Evolutionary conservation across 1,140 invertebrate genomes (phyloP).

Genomic region (Elymnias hypermnestra): DNA sequence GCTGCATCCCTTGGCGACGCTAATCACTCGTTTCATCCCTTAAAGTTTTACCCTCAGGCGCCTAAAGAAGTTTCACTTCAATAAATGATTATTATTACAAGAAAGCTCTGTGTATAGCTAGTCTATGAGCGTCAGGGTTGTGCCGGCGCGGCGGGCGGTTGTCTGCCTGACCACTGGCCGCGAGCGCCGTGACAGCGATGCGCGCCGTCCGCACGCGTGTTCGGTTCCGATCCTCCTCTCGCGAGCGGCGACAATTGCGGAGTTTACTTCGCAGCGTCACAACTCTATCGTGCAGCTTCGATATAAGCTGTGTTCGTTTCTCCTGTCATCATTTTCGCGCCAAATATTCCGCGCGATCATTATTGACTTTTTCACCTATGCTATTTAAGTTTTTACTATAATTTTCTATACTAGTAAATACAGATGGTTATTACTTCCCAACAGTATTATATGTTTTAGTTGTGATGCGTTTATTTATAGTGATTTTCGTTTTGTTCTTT

Average conservation of each 20-base stretch:
- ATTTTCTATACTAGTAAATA: constrained; percentile 45
- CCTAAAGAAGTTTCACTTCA: no score
- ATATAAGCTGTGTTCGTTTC: constrained; percentile 18
- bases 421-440: constrained; percentile 5
- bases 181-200: constrained; percentile 32
- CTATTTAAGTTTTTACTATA: constrained; percentile 39
- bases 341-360: constrained; percentile 36
- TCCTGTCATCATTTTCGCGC: constrained; percentile 47
- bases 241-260: constrained; percentile 10
- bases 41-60: no score
- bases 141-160: constrained; percentile 40
- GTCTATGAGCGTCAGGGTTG: constrained; percentile 24
- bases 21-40: no score
- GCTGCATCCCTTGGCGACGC: no score
- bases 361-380: constrained; percentile 6
- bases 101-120: constrained; percentile 1
- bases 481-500: constrained; percentile 64
- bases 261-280: constrained; percentile 28
- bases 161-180: constrained; percentile 55
- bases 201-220: constrained; percentile 30
- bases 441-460: constrained; percentile 18
- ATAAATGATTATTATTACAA: neutral
- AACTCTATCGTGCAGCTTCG: constrained; percentile 26
- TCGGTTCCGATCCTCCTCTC: constrained; percentile 36
- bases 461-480: constrained; percentile 63